These are phyloP conservation scores for Somateria mollissima DNA, from an alignment of 2,797 vertebrate species.

Conservation along the genomic window DNA sequence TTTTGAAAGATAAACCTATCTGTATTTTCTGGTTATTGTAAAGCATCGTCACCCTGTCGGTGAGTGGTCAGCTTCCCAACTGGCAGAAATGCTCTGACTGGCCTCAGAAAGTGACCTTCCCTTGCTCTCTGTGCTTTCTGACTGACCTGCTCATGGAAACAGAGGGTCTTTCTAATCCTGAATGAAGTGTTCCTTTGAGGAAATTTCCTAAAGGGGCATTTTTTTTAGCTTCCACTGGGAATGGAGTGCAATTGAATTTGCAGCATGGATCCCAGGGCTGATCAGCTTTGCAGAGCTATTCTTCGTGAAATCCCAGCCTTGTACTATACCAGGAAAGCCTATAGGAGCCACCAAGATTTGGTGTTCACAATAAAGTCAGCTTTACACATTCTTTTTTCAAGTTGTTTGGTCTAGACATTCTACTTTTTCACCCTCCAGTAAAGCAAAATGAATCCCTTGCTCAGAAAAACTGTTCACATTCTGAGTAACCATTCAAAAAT, in stretches of 20 bases:
- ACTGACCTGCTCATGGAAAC: constrained; percentile 18
- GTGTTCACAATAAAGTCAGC: neutral
- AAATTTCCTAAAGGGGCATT: constrained; percentile 12
- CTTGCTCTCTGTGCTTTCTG: neutral
- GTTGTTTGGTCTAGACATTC: neutral
- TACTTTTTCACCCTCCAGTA: neutral
- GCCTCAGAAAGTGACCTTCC: neutral
- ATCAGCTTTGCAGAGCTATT: neutral
- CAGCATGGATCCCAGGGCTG: neutral
- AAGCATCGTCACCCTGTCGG: neutral
- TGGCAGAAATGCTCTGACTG: neutral
- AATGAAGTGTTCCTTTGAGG: constrained; percentile 35
- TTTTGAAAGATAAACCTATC: neutral
- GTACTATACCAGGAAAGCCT: neutral
- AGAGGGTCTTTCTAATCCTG: neutral
- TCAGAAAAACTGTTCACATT: neutral
- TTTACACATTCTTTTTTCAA: neutral
- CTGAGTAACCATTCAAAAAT: neutral
- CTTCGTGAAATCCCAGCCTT: neutral
- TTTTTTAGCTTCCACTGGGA: constrained; percentile 30
- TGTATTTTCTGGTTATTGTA: neutral
- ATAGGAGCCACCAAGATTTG: neutral
- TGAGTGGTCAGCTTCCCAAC: neutral
- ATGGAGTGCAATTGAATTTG: neutral
- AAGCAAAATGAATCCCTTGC: neutral